Evolutionary conservation across 2,797 vertebrate species (phyloP), one percentile per base, ranked within the genome.

Genomic region (Sciurus vulgaris): DNA sequence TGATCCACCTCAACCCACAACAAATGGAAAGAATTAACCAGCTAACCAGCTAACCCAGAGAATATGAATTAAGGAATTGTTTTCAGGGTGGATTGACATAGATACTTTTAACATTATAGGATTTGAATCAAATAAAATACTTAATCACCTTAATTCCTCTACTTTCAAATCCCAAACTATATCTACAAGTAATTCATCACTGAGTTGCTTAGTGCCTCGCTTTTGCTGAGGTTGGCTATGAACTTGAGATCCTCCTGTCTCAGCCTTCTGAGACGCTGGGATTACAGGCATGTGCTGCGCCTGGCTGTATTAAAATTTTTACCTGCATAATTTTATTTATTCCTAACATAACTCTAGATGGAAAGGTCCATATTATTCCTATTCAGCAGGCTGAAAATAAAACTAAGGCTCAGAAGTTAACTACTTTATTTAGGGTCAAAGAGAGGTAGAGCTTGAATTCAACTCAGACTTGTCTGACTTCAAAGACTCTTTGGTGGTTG

Each of bases 91-190:
- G 41, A 84, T 41, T 79, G 56, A 54, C 51, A 54, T 20, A 54
- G 17, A 54, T 54, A 54, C 51, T 18, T 54, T 54, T 54, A 54
- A 54, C 51, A 20, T 54, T 54, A 74, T 81, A 73, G 7, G 38
- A 95, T 74, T 59, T 79, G 70, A 44, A 76, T 59, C 70, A 94
- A 54, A 33, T 74, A 93, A 73, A 35, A 54, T 35, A 89, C 13
- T 12, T 38, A 51, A 86, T 65, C 44, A 47, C 44, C 44, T 47
- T 47, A 47, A 47, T 47, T 7, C 44, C 5, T 47, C 54, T 86
- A 51, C n/a, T n/a, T 63, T 63, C 44, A 79, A 78, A 59, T 67
- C 35, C 30, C 38, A 76, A 59, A 30, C n/a, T 20, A 1, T 61
- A 54, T 90, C 63, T 90, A 33, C 63, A 84, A 77, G 49, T 76